Percentiles rank a stretch among this genome's conserved stretches.
These are phyloP conservation scores for Eulemur albifrons DNA, from an alignment of 2,797 vertebrate genomes.

Conservation along the genomic window DNA sequence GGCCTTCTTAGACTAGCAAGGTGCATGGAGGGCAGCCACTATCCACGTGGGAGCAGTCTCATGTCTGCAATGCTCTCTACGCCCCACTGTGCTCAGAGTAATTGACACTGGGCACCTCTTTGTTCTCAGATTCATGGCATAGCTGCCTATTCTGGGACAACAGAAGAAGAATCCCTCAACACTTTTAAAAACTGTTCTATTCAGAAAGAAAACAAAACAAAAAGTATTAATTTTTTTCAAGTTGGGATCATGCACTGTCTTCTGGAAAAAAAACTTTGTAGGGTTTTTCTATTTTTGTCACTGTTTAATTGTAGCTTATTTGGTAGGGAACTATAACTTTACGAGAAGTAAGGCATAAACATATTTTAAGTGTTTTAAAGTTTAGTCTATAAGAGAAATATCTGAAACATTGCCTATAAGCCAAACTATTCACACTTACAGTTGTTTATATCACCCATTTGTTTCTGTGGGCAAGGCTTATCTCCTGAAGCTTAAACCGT, in stretches of 20 bases:
- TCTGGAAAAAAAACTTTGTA: not conserved
- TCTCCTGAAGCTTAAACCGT: not conserved
- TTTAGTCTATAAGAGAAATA: not conserved
- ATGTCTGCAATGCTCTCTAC: not conserved
- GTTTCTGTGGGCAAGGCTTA: not conserved
- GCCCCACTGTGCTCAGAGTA: not conserved
- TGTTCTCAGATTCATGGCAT: not conserved
- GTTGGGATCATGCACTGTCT: not conserved
- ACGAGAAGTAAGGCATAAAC: not conserved
- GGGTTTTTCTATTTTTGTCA: not conserved
- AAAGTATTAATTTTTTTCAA: not conserved
- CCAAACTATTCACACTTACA: not conserved
- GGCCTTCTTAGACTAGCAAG: not conserved
- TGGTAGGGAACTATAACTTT: not conserved
- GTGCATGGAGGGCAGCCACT: fast-evolving
- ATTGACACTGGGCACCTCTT: not conserved
- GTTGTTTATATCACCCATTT: not conserved
- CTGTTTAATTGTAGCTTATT: not conserved
- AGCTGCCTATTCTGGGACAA: not conserved
- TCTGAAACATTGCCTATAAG: not conserved
- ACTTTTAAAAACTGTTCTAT: not conserved
- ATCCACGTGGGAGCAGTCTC: fast-evolving
- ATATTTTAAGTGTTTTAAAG: not conserved
- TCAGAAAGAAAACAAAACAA: not conserved
- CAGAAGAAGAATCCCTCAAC: not conserved